Conservation (phyloP, 2,113 vertebrate genomes). For the Lontra canadensis region DNA sequence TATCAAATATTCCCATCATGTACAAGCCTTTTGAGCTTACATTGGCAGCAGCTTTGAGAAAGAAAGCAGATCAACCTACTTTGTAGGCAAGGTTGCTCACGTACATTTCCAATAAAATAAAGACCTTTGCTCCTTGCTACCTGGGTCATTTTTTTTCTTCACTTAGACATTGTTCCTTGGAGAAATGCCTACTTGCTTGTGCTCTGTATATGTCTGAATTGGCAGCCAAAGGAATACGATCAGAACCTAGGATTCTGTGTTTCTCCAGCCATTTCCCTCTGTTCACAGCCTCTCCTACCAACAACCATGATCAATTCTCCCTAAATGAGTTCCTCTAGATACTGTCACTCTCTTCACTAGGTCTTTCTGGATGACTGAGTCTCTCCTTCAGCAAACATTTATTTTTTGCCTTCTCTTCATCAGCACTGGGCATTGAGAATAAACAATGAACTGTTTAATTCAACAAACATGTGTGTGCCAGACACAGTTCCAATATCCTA, state of each 20-base stretch:
- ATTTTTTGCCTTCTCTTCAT: background rate
- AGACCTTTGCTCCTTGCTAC: background rate
- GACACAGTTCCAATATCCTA: background rate
- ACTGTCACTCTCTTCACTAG: background rate
- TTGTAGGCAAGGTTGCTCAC: background rate
- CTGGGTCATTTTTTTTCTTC: background rate
- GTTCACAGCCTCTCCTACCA: background rate
- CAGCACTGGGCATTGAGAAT: background rate
- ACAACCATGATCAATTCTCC: background rate
- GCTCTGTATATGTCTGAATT: background rate
- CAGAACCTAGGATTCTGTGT: background rate
- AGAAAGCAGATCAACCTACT: background rate
- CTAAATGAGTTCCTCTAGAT: background rate
- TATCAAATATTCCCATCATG: background rate
- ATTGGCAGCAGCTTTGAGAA: background rate
- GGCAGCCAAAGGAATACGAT: background rate
- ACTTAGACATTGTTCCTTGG: background rate
- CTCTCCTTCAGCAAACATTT: background rate
- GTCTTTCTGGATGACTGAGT: background rate
- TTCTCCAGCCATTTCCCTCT: too few relatives aligned
- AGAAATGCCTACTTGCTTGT: background rate
- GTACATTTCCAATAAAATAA: background rate
- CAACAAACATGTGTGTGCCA: background rate
- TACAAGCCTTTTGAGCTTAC: background rate
- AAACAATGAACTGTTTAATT: background rate